Conservation (phyloP, 2,888 invertebrate genomes). For the Pachliopta kotzebuea region DNA sequence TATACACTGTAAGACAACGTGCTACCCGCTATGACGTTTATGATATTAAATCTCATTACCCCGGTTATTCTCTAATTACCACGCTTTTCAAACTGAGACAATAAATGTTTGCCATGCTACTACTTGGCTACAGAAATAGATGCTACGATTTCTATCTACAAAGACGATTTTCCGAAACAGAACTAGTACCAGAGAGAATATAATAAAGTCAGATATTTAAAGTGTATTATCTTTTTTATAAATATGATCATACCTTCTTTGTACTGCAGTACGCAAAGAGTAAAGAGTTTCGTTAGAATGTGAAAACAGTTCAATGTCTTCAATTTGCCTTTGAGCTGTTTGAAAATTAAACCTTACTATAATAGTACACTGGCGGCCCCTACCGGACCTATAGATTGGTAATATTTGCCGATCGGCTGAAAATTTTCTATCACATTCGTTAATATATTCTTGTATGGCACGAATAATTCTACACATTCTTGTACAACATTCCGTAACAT, state of each 20-base stretch:
- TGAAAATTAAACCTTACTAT: slow-evolving; percentile 90
- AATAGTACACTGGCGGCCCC: slow-evolving; percentile 93
- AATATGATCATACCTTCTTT: slow-evolving; percentile 75
- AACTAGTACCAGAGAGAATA: not conserved
- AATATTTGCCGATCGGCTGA: slow-evolving; percentile 93
- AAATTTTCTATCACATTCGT: slow-evolving; percentile 95
- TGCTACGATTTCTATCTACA: no score
- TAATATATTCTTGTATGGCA: slow-evolving; percentile 96
- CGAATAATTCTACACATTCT: slow-evolving; percentile 96
- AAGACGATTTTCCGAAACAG: not conserved
- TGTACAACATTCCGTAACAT: slow-evolving; percentile 66
- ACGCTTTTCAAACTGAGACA: no score
- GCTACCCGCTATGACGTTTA: no score
- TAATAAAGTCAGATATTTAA: not conserved
- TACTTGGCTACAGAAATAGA: no score
- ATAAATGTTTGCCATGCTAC: no score
- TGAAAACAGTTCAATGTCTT: slow-evolving; percentile 95
- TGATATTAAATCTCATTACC: no score
- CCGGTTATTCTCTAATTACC: no score
- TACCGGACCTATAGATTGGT: slow-evolving; percentile 93
- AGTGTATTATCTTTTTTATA: not conserved
- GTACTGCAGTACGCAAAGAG: slow-evolving; percentile 88
- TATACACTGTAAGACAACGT: no score
- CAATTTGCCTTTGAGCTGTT: slow-evolving; percentile 91
- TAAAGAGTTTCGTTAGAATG: slow-evolving; percentile 97